Base-by-base conservation (phyloP, 2,888 invertebrate species). In the Cyclophora albipunctata region DNA sequence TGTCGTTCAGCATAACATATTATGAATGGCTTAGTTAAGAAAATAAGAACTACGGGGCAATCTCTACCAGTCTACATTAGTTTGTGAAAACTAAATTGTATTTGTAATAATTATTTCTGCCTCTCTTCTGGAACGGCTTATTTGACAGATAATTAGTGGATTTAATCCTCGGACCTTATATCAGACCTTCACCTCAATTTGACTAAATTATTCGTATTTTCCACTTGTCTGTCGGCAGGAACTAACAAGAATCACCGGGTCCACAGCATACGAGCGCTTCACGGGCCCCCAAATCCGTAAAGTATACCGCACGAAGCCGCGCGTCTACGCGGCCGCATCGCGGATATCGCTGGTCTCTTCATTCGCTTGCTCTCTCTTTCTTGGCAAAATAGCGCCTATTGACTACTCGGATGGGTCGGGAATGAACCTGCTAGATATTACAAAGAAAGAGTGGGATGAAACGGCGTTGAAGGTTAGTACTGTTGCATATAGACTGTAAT, bases 231-330 rank as follows among this genome's bases (percentile, higher is more conserved):
- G 20, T 20, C 20, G n/a, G n/a, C 64, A 87, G 95, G 92, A 91
- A 82, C 78, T 97, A 50, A 92, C 96, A 0, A 90, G 91, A 69
- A 91, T 95, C 47, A 97, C 97, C 4, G 97, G 97, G 1, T 96
- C 96, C 0, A 88, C 93, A 54, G 97, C 95, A 0, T 96, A 95
- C 83, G 96, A 97, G 79, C 90, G 97, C 50, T 98, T 98, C 84
- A 98, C 98, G 0, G 98, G 96, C 3, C 91, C 95, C 3, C 99
- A 99, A 85, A 98, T 99, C 66, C 93, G 95, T 40, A 98, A 98
- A 90, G 91, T 98, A 60, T 91, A 89, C 61, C 92, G 94, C 67
- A 92, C 90, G 0, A 91, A 91, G 62, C 91, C 76, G 2, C 71
- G 85, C 6, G 75, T 67, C n/a, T 88, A 86, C 68, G 72, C 71